These are phyloP conservation scores for Melitaea athalia DNA, from an alignment of 2,888 invertebrate species.

Conservation along the genomic window DNA sequence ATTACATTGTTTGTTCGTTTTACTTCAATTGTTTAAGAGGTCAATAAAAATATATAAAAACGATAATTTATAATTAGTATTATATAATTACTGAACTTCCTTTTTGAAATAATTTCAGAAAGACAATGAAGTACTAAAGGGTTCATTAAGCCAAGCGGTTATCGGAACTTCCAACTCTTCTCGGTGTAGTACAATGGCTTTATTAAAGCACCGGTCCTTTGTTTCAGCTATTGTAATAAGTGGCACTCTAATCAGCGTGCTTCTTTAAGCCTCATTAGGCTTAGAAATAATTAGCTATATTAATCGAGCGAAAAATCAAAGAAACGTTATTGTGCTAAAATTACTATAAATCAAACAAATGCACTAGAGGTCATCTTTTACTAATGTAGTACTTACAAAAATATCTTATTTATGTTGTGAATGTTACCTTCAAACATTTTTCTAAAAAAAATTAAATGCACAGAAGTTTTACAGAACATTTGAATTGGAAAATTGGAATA, in stretches of 20 bases:
- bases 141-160: not conserved
- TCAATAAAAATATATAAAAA: too few relatives aligned
- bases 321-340: not conserved
- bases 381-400: too few relatives aligned
- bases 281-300: constrained; percentile 4
- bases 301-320: not conserved
- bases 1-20: not conserved
- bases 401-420: too few relatives aligned
- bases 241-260: not conserved
- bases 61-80: too few relatives aligned
- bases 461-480: too few relatives aligned
- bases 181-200: not conserved
- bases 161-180: not conserved
- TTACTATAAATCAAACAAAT: too few relatives aligned
- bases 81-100: too few relatives aligned
- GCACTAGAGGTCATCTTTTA: too few relatives aligned
- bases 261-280: constrained; percentile 1
- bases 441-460: too few relatives aligned
- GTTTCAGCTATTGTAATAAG: not conserved
- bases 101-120: not conserved
- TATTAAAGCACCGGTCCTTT: not conserved
- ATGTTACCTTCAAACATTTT: too few relatives aligned
- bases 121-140: not conserved
- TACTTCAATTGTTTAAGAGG: not conserved
- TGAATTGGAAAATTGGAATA: too few relatives aligned